Evolutionary conservation across 2,888 invertebrate species (phyloP).

Genomic region (Sphinx pinastri): DNA sequence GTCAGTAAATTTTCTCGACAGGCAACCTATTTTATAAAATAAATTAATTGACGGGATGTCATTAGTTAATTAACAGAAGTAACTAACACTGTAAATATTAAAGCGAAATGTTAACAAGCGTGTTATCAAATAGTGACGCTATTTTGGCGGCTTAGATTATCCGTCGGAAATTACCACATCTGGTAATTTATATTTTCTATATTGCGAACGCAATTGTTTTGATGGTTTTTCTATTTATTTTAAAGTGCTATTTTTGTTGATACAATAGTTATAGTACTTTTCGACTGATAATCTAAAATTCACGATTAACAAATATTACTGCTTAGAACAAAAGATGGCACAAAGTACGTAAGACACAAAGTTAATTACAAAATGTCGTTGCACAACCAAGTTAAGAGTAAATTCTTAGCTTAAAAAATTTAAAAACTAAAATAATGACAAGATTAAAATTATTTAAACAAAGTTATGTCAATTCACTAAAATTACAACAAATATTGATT

Average conservation of each 20-base stretch:
- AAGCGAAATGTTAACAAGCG: not conserved
- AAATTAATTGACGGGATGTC: constrained; percentile 56
- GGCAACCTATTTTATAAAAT: constrained; percentile 39
- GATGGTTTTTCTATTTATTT: not conserved
- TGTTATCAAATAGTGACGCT: not conserved
- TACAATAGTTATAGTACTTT: too few relatives aligned
- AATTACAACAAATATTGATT: constrained; percentile 16
- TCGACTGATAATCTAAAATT: not conserved
- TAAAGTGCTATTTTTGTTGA: not conserved
- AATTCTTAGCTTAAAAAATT: constrained; percentile 34
- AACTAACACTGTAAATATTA: constrained; percentile 39
- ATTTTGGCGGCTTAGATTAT: not conserved
- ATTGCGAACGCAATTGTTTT: not conserved
- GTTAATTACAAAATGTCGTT: constrained; percentile 48
- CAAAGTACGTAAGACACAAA: constrained; percentile 30
- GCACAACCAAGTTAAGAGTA: constrained; percentile 61
- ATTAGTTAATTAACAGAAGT: constrained; percentile 37
- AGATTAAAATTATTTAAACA: constrained; percentile 34
- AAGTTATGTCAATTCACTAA: constrained; percentile 33
- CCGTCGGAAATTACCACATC: not conserved
- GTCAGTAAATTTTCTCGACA: not conserved
- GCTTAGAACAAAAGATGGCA: constrained; percentile 43
- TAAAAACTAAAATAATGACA: constrained; percentile 42
- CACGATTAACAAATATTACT: not conserved
- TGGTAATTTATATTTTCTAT: not conserved